phyloP scores from a whole-genome alignment of 2,113 vertebrate species.

The Megaceryle maxima region DNA sequence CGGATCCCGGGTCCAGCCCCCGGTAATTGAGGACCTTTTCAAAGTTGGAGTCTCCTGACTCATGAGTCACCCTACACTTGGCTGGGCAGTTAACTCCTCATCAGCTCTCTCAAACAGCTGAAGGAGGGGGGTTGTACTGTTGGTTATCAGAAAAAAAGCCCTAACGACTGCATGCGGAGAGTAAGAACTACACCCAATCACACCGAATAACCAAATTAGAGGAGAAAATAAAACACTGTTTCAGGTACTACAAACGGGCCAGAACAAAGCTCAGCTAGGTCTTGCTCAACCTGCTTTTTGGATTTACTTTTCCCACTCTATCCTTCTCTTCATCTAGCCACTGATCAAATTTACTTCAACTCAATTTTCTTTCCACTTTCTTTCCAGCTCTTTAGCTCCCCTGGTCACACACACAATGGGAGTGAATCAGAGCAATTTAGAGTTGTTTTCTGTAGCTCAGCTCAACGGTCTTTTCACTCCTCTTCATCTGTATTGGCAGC shows the following conservation, averaged over 20 bases:
- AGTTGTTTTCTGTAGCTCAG: neutral
- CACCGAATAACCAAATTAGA: neutral
- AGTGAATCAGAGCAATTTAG: neutral
- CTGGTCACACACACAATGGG: neutral
- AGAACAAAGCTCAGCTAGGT: neutral
- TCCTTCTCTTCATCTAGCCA: neutral
- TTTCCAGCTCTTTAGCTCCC: neutral
- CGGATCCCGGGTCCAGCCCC: neutral
- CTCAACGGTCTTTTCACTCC: neutral
- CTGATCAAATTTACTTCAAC: conserved; percentile 13
- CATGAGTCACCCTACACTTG: neutral
- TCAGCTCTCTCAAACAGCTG: neutral
- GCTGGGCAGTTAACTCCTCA: neutral
- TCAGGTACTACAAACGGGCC: neutral
- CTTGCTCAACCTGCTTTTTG: neutral
- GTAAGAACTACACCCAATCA: neutral
- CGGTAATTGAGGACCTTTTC: neutral
- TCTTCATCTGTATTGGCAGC: neutral
- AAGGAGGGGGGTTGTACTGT: neutral
- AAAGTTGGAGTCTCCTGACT: neutral
- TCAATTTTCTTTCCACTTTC: neutral
- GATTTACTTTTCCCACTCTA: neutral
- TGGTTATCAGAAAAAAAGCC: neutral
- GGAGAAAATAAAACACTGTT: neutral
- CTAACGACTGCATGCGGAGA: neutral